Percentiles rank a stretch among this genome's conserved stretches.
phyloP scores from a whole-genome alignment of 2,113 vertebrate species.

The Odobenus rosmarus region DNA sequence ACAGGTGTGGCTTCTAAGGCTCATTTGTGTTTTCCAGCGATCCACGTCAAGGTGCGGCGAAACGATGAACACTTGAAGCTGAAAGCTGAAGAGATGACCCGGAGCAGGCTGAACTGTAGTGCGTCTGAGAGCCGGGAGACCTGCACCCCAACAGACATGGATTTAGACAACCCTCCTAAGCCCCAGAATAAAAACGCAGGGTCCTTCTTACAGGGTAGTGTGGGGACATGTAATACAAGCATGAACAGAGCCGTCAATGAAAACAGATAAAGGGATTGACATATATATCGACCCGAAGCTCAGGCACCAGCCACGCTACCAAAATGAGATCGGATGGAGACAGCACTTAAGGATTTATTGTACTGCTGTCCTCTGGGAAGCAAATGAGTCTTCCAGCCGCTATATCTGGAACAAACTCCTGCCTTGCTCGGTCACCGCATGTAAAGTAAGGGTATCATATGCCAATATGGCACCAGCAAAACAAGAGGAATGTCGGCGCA shows the following conservation, averaged over 20 bases:
- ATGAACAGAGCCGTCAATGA: neutral
- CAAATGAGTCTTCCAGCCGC: neutral
- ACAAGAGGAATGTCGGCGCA: rapidly evolving
- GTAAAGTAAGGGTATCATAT: neutral
- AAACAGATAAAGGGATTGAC: neutral
- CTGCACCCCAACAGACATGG: neutral
- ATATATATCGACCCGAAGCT: rapidly evolving
- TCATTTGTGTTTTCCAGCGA: neutral
- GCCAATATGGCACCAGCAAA: neutral
- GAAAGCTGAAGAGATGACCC: too few species aligned
- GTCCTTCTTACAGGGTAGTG: neutral
- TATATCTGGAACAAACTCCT: neutral
- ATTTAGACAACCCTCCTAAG: too few species aligned
- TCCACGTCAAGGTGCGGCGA: too few species aligned
- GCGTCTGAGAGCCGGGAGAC: neutral
- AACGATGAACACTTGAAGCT: neutral
- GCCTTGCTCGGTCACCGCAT: neutral
- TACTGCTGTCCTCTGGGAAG: neutral
- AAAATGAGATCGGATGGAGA: neutral
- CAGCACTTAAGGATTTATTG: neutral
- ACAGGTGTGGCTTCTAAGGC: neutral
- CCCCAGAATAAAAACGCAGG: too few species aligned
- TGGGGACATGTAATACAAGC: rapidly evolving
- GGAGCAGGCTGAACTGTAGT: neutral
- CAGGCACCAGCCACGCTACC: rapidly evolving